Percentiles rank a stretch among this genome's conserved stretches.
Evolutionary conservation across 1,140 invertebrate genomes (phyloP).

Genomic region (Chymomyza costata): DNA sequence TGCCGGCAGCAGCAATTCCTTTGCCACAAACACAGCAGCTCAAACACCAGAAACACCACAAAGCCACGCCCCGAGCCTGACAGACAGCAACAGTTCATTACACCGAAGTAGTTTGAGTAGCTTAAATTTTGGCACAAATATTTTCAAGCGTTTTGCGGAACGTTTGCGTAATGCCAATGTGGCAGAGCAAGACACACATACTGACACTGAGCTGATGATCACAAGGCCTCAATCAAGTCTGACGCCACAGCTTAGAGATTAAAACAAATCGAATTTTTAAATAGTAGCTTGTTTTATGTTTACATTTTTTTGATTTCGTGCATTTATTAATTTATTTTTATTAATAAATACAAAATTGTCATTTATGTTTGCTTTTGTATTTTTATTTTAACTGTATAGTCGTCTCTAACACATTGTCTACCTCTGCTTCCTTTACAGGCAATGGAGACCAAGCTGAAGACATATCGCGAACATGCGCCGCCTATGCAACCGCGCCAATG

Average conservation of each 20-base stretch:
- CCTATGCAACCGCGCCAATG: conserved; percentile 57
- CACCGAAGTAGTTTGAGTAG: conserved; percentile 36
- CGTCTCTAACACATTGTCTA: not conserved
- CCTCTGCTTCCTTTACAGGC: conserved; percentile 43
- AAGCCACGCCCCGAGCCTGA: conserved; percentile 20
- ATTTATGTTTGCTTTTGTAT: conserved; percentile 32
- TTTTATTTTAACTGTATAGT: conserved; percentile 5
- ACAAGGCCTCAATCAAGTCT: too few species aligned
- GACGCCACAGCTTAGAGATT: too few species aligned
- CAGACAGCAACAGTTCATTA: conserved; percentile 11
- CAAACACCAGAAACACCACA: too few species aligned
- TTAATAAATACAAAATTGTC: conserved; percentile 56
- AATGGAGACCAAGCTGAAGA: conserved; percentile 73
- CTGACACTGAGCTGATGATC: too few species aligned
- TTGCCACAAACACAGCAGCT: conserved; percentile 17
- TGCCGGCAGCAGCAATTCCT: conserved; percentile 45
- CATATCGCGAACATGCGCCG: conserved; percentile 66
- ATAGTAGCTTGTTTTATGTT: too few species aligned
- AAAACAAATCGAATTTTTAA: too few species aligned
- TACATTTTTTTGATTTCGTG: conserved; percentile 32
- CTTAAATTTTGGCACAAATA: conserved; percentile 61
- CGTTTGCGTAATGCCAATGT: conserved; percentile 53
- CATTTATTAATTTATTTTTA: conserved; percentile 51
- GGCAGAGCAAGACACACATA: not conserved
- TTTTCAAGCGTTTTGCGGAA: conserved; percentile 71